A percentile compares a stretch with the other conserved stretches of the same genome.
These are phyloP conservation scores for Uloborus plumipes DNA, from an alignment of 2,888 invertebrate species.

Conservation along the genomic window DNA sequence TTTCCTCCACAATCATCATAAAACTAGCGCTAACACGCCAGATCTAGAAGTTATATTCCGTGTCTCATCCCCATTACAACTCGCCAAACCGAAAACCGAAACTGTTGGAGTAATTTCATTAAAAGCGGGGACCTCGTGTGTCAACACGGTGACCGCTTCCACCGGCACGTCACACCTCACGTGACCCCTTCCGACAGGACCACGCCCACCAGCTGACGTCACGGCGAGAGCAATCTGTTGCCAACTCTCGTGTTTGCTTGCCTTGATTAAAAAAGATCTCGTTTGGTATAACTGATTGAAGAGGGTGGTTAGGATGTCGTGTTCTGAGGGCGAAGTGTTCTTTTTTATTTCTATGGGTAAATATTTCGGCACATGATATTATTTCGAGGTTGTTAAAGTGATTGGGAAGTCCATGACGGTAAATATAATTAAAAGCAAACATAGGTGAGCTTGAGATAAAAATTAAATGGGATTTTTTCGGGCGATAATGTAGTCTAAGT, in stretches of 20 bases:
- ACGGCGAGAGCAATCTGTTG: slow-evolving; percentile 50
- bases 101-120: slow-evolving; percentile 61
- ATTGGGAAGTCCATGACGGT: too few species aligned
- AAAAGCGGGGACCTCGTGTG: slow-evolving; percentile 52
- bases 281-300: slow-evolving; percentile 56
- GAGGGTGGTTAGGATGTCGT: not conserved
- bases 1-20: not conserved
- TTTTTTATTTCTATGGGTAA: too few species aligned
- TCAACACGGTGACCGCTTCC: slow-evolving; percentile 52
- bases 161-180: slow-evolving; percentile 20
- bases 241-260: slow-evolving; percentile 52
- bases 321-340: too few species aligned
- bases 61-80: slow-evolving; percentile 28
- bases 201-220: slow-evolving; percentile 38
- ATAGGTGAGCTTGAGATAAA: too few species aligned
- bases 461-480: too few species aligned
- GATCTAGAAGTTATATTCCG: not conserved
- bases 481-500: too few species aligned
- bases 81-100: slow-evolving; percentile 15
- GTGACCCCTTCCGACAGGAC: slow-evolving; percentile 10
- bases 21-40: slow-evolving; percentile 13
- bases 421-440: too few species aligned
- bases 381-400: too few species aligned
- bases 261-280: slow-evolving; percentile 63
- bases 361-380: too few species aligned